Conservation (phyloP, 2,113 vertebrate species). For the Callopanchax toddi region DNA sequence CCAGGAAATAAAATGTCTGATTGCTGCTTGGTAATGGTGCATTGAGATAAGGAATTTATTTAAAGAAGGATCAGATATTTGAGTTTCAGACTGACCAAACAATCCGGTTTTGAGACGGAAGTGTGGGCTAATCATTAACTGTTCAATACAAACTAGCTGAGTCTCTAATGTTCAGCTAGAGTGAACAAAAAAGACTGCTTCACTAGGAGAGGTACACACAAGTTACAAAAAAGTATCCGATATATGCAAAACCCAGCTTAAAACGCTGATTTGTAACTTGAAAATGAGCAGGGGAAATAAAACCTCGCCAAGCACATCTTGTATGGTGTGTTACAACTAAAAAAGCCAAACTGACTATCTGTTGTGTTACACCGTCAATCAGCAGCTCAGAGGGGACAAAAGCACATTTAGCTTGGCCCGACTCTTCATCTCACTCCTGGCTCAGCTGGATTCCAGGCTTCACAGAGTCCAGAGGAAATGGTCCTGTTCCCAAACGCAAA, state of each 20-base stretch:
- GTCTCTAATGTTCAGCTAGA: conserved; percentile 30
- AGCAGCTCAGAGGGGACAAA: neutral
- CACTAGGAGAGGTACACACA: too few relatives aligned
- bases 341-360: neutral
- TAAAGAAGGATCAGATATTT: too few relatives aligned
- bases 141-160: conserved; percentile 36
- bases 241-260: neutral
- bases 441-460: conserved; percentile 64
- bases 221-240: too few relatives aligned
- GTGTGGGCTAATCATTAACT: conserved; percentile 61
- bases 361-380: neutral
- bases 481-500: conserved; percentile 73
- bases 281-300: neutral
- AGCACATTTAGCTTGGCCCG: neutral
- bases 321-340: neutral
- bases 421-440: conserved; percentile 26
- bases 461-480: conserved; percentile 72
- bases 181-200: neutral
- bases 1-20: too few relatives aligned
- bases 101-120: conserved; percentile 37
- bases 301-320: neutral
- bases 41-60: too few relatives aligned
- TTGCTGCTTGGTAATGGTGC: too few relatives aligned
- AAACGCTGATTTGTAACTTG: too few relatives aligned
- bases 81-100: neutral